Evolutionary conservation across 1,140 invertebrate genomes (phyloP).

Genomic region (Oreohelix idahoensis): DNA sequence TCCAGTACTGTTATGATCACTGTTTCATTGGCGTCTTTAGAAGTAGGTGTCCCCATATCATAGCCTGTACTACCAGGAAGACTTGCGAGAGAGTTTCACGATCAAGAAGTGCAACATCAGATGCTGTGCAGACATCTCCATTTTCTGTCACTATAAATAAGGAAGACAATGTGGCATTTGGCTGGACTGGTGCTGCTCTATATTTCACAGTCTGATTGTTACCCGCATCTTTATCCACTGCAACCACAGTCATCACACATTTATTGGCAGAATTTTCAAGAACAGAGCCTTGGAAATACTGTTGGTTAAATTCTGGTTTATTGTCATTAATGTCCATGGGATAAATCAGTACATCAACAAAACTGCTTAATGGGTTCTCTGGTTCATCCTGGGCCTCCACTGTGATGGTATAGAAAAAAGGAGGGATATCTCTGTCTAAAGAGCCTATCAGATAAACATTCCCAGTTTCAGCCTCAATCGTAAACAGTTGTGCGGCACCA

Average conservation of each 20-base stretch:
- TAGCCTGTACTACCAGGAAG: not conserved
- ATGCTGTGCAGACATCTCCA: not conserved
- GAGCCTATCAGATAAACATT: constrained; percentile 20
- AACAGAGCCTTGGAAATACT: not conserved
- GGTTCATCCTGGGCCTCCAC: constrained; percentile 18
- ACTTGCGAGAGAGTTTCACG: not conserved
- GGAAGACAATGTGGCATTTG: not conserved
- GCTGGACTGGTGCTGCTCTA: not conserved
- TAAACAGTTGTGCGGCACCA: not conserved
- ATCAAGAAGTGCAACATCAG: not conserved
- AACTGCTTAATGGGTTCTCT: not conserved
- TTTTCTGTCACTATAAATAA: not conserved
- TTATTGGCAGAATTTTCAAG: not conserved
- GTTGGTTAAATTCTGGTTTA: not conserved
- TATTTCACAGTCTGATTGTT: constrained; percentile 21
- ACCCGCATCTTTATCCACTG: constrained; percentile 11
- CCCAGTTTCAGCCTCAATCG: constrained; percentile 3
- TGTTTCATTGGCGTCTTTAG: not conserved
- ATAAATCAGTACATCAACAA: not conserved
- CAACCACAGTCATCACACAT: constrained; percentile 5
- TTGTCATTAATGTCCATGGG: constrained; percentile 33
- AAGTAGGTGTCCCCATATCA: constrained; percentile 11
- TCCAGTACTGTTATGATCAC: not conserved
- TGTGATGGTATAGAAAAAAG: constrained; percentile 5
- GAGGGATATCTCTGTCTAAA: constrained; percentile 17